These are phyloP conservation scores for Pogonus chalceus DNA, from an alignment of 1,140 invertebrate species.

Conservation along the genomic window DNA sequence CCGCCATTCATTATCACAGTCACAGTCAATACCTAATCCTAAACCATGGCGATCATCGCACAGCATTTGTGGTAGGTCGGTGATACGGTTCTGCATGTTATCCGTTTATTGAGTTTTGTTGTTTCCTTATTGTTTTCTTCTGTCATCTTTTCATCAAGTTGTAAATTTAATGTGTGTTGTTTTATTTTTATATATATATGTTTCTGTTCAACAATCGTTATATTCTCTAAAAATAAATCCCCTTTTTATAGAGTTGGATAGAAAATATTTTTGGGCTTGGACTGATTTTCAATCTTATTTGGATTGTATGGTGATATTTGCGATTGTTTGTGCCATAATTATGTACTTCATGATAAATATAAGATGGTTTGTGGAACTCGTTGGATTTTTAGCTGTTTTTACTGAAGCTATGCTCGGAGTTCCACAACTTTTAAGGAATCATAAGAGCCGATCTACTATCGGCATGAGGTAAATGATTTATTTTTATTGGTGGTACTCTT, in stretches of 20 bases:
- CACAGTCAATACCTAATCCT: too few species aligned
- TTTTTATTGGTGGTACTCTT: too few species aligned
- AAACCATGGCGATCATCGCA: conserved; percentile 31
- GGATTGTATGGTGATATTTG: conserved; percentile 84
- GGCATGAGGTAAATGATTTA: conserved; percentile 99
- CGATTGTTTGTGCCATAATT: conserved; percentile 65
- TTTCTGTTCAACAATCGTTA: background rate
- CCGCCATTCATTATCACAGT: conserved; percentile 31
- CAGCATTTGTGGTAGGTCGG: conserved; percentile 32
- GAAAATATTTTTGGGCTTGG: conserved; percentile 96
- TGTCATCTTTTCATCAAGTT: background rate
- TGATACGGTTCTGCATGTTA: background rate
- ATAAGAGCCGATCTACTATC: conserved; percentile 78
- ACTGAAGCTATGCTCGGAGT: conserved; percentile 93
- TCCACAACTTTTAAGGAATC: conserved; percentile 87
- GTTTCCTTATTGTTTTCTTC: conserved; percentile 11
- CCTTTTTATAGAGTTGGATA: conserved; percentile 69
- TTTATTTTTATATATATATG: conserved; percentile 14
- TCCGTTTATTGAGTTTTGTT: conserved; percentile 8
- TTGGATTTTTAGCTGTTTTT: conserved; percentile 90
- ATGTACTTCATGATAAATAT: conserved; percentile 82
- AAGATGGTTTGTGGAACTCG: conserved; percentile 71
- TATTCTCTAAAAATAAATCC: background rate
- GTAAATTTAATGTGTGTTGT: too few species aligned
- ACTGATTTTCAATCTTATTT: conserved; percentile 95